A percentile compares a stretch with the other conserved stretches of the same genome.
Evolutionary conservation across 53 echinoderm and acorn worm species (phyloP).

Genomic region (Henricia sp.): DNA sequence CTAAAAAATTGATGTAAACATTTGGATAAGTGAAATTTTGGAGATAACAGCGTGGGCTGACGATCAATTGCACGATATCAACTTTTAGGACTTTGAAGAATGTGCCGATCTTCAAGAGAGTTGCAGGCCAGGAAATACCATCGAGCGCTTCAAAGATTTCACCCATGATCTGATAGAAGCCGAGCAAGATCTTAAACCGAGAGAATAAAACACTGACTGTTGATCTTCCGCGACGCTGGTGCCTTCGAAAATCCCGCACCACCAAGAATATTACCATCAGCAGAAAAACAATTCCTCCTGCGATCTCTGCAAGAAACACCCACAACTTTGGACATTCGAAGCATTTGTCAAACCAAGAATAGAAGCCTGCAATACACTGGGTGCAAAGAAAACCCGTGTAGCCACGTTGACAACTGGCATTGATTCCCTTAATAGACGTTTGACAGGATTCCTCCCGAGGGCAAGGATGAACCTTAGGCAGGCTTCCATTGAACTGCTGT

Average conservation of each 20-base stretch:
- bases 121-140: constrained; percentile 16
- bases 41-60: constrained; percentile 58
- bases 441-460: constrained; percentile 8
- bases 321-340: constrained; percentile 22
- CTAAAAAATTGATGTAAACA: constrained; percentile 48
- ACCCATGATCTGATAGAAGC: too few species aligned
- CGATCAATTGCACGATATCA: constrained; percentile 36
- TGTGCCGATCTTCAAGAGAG: constrained; percentile 27
- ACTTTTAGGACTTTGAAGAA: constrained; percentile 38
- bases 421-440: background rate
- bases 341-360: constrained; percentile 50
- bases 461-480: constrained; percentile 47
- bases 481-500: background rate
- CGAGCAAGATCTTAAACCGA: constrained; percentile 57
- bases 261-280: background rate
- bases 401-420: constrained; percentile 15
- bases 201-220: constrained; percentile 17
- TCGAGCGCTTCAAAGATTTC: constrained; percentile 30
- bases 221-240: background rate
- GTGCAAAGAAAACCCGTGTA: constrained; percentile 65
- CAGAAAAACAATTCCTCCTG: background rate
- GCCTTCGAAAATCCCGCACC: constrained; percentile 12
- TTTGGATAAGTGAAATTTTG: constrained; percentile 50
- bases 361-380: constrained; percentile 14
- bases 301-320: constrained; percentile 20